These are phyloP conservation scores for Maconellicoccus hirsutus DNA, from an alignment of 1,140 invertebrate genomes.

Conservation along the genomic window DNA sequence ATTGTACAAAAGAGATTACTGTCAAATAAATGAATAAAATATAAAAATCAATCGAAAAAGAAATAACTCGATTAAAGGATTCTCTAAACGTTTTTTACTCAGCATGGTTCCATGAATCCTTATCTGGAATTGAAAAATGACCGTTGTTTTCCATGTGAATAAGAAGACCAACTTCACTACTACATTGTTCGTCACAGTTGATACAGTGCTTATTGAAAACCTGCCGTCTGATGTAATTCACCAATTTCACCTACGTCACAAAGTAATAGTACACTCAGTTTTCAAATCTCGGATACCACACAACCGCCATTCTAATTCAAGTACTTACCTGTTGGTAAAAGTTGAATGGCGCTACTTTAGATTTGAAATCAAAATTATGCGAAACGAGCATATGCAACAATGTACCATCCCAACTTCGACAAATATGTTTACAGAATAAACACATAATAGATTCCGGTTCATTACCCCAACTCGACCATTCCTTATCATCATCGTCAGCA, in stretches of 20 bases:
- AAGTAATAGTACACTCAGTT: too few species aligned
- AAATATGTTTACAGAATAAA: slow-evolving; percentile 10
- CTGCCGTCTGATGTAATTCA: not conserved
- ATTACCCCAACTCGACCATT: slow-evolving; percentile 4
- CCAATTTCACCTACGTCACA: slow-evolving; percentile 7
- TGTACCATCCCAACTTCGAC: slow-evolving; percentile 12
- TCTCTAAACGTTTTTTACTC: not conserved
- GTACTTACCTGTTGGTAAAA: slow-evolving; percentile 6
- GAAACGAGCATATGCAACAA: not conserved
- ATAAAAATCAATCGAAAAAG: not conserved
- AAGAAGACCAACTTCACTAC: not conserved
- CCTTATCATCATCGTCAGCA: not conserved
- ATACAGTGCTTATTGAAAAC: not conserved
- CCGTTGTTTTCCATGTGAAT: not conserved
- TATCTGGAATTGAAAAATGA: not conserved
- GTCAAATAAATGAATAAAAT: not conserved
- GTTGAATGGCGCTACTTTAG: not conserved
- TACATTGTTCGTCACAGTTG: not conserved
- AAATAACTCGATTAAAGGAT: not conserved
- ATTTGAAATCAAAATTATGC: slow-evolving; percentile 15
- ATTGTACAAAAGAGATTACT: not conserved
- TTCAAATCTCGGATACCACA: too few species aligned
- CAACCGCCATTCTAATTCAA: too few species aligned
- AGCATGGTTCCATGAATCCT: not conserved
- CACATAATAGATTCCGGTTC: not conserved